phyloP scores from a whole-genome alignment of 2,113 vertebrate species.

The Salvelinus namaycush region DNA sequence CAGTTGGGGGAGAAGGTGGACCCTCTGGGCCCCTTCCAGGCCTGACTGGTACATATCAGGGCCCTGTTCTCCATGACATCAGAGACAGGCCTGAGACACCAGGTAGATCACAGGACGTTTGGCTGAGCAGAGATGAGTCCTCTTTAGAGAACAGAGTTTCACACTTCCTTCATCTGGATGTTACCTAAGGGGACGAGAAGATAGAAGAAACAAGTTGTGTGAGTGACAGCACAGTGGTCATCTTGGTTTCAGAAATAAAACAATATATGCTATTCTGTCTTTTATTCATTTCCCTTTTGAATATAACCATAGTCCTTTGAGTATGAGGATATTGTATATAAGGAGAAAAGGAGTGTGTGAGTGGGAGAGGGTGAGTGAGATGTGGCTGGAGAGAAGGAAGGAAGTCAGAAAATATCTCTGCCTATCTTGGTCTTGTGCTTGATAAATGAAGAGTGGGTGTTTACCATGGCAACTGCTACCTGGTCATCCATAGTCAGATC shows the following conservation, averaged over 20 bases:
- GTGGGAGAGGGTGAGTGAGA: neutral
- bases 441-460: conserved; percentile 35
- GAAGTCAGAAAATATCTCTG: conserved; percentile 13
- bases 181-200: neutral
- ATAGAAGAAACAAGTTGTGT: no score
- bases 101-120: neutral
- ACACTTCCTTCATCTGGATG: no score
- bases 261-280: no score
- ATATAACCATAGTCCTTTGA: no score
- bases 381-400: conserved; percentile 5
- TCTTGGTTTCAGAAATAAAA: no score
- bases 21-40: conserved; percentile 77
- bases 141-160: no score
- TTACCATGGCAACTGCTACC: conserved; percentile 54
- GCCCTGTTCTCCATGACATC: conserved; percentile 61
- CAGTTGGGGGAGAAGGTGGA: conserved; percentile 65
- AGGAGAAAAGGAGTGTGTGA: neutral
- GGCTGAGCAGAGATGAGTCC: no score
- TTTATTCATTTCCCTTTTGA: no score
- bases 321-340: no score
- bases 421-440: conserved; percentile 33
- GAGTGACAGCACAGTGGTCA: no score
- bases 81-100: neutral
- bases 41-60: conserved; percentile 61
- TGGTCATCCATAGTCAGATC: conserved; percentile 29